These are phyloP conservation scores for Anguilla megastoma DNA, from an alignment of 2,797 vertebrate species.

Conservation along the genomic window DNA sequence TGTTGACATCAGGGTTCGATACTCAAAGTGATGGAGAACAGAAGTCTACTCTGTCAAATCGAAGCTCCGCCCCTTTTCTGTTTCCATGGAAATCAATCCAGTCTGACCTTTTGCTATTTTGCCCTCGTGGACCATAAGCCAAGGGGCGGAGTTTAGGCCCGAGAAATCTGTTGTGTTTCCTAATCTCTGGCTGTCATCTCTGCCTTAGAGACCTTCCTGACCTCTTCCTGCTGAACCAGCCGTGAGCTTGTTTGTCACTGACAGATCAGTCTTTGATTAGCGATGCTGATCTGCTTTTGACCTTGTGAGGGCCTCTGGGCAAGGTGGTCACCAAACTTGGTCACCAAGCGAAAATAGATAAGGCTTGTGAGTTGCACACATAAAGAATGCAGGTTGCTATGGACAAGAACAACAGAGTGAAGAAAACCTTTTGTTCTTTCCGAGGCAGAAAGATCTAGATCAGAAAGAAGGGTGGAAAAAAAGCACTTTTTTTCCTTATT, in stretches of 20 bases:
- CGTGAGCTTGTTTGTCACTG: neutral
- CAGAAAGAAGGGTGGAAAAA: too few relatives aligned
- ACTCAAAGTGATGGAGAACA: neutral
- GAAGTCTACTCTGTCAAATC: neutral
- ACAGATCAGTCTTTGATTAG: neutral
- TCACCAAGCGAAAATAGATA: too few relatives aligned
- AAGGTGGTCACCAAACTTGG: neutral
- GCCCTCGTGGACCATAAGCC: neutral
- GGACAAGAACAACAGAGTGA: too few relatives aligned
- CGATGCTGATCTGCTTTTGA: neutral
- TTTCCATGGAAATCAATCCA: neutral
- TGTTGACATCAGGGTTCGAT: neutral
- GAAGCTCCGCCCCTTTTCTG: neutral
- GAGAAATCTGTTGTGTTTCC: neutral
- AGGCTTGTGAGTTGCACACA: too few relatives aligned
- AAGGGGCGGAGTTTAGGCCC: neutral
- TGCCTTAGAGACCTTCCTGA: neutral
- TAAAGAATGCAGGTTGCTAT: too few relatives aligned
- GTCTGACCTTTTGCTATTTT: neutral
- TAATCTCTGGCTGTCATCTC: neutral
- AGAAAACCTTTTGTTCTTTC: too few relatives aligned
- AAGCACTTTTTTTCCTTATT: too few relatives aligned
- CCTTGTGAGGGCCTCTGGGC: neutral
- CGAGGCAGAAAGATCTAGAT: too few relatives aligned
- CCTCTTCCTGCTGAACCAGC: neutral